These are phyloP conservation scores for Gymnopithys bicolor DNA, from an alignment of 2,797 vertebrate genomes.

Conservation along the genomic window DNA sequence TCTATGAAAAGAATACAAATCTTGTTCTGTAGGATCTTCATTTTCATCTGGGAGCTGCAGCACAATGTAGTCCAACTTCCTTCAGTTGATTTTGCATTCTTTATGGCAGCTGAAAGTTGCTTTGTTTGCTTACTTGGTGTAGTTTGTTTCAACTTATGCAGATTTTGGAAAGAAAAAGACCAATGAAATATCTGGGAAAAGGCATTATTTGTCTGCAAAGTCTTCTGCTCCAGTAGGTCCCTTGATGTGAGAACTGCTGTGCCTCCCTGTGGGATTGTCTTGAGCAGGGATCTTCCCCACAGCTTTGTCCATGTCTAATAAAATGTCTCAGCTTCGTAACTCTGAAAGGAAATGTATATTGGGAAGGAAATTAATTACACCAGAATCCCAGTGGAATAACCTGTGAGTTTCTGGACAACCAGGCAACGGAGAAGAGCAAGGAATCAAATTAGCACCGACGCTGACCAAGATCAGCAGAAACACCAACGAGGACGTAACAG, in stretches of 20 bases:
- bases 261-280: not conserved
- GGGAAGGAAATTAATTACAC: not conserved
- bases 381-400: not conserved
- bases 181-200: not conserved
- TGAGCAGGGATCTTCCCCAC: not conserved
- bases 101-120: not conserved
- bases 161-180: constrained; percentile 7
- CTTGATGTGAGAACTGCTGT: not conserved
- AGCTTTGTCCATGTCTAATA: not conserved
- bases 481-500: not conserved
- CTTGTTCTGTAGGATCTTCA: not conserved
- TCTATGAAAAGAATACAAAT: not conserved
- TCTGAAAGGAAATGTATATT: not conserved
- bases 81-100: not conserved
- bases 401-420: not conserved
- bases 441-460: not conserved
- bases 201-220: not conserved
- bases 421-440: not conserved
- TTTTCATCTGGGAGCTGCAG: not conserved
- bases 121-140: not conserved
- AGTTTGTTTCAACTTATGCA: not conserved
- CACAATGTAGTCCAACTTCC: not conserved
- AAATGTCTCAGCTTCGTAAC: not conserved
- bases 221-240: not conserved
- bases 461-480: not conserved